phyloP scores from a whole-genome alignment of 2,797 vertebrate species.

The Eulemur rubriventer region DNA sequence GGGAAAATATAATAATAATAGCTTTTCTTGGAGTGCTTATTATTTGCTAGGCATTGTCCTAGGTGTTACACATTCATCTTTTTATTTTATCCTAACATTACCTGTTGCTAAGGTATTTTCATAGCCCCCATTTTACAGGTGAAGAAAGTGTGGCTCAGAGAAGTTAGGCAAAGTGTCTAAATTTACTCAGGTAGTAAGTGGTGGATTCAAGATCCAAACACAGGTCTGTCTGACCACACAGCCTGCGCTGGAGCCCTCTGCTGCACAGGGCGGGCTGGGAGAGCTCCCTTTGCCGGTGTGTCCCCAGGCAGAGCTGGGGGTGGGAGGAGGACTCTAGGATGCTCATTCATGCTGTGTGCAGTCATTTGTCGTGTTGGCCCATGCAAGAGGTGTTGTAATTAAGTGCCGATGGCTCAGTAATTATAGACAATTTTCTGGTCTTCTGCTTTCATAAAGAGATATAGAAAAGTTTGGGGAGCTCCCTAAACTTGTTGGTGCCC shows the following conservation, averaged over 20 bases:
- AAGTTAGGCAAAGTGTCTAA: background rate
- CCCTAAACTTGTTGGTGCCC: background rate
- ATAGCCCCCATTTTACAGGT: background rate
- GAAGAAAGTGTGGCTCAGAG: background rate
- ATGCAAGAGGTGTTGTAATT: background rate
- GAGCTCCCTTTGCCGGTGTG: background rate
- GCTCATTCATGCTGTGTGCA: background rate
- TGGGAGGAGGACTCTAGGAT: background rate
- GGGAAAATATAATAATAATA: slow-evolving; percentile 17
- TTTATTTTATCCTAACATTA: background rate
- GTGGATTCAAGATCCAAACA: background rate
- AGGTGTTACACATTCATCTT: background rate
- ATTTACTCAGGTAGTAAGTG: background rate
- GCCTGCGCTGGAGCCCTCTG: background rate
- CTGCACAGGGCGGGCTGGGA: rapidly evolving
- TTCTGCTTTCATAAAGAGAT: slow-evolving; percentile 40
- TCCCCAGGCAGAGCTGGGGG: background rate
- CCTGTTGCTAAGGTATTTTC: background rate
- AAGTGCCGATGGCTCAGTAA: background rate
- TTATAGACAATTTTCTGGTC: slow-evolving; percentile 48
- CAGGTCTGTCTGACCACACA: background rate
- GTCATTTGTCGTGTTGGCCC: background rate
- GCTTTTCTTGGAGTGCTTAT: background rate
- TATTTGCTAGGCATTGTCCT: background rate
- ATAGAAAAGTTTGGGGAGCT: background rate